A percentile compares a stretch with the other conserved stretches of the same genome.
These are phyloP conservation scores for Salvelinus alpinus DNA, from an alignment of 2,113 vertebrate genomes.

Conservation along the genomic window DNA sequence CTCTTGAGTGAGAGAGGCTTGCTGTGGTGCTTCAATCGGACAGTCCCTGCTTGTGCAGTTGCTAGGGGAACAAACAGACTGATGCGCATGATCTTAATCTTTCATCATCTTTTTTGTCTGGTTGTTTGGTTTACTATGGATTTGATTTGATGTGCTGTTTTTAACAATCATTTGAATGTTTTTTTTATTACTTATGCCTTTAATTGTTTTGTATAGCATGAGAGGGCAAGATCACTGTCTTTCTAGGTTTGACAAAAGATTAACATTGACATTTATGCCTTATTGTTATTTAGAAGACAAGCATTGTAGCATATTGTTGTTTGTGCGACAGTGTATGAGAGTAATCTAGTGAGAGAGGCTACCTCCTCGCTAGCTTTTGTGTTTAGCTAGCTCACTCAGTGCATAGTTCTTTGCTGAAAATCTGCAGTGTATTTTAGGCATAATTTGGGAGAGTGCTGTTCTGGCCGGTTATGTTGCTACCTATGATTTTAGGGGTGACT, in stretches of 20 bases:
- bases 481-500: constrained; percentile 55
- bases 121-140: constrained; percentile 54
- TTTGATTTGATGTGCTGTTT: constrained; percentile 74
- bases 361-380: constrained; percentile 27
- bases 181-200: constrained; percentile 68
- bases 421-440: constrained; percentile 60
- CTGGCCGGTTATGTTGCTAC: constrained; percentile 57
- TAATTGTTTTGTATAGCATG: constrained; percentile 69
- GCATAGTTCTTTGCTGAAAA: constrained; percentile 64
- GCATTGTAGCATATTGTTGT: constrained; percentile 70
- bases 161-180: constrained; percentile 74
- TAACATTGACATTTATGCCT: constrained; percentile 78
- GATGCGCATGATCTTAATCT: constrained; percentile 56
- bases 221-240: constrained; percentile 78
- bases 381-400: constrained; percentile 53
- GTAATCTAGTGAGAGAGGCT: constrained; percentile 16
- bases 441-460: constrained; percentile 36
- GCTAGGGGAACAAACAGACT: constrained; percentile 46
- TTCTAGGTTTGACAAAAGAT: constrained; percentile 72
- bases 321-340: constrained; percentile 24
- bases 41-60: constrained; percentile 39
- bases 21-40: constrained; percentile 45
- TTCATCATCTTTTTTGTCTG: constrained; percentile 4
- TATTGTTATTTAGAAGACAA: constrained; percentile 73
- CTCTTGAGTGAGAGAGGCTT: constrained; percentile 34